A percentile compares a stretch with the other conserved stretches of the same genome.
Conservation (phyloP, 2,113 vertebrate genomes). For the Ia io region DNA sequence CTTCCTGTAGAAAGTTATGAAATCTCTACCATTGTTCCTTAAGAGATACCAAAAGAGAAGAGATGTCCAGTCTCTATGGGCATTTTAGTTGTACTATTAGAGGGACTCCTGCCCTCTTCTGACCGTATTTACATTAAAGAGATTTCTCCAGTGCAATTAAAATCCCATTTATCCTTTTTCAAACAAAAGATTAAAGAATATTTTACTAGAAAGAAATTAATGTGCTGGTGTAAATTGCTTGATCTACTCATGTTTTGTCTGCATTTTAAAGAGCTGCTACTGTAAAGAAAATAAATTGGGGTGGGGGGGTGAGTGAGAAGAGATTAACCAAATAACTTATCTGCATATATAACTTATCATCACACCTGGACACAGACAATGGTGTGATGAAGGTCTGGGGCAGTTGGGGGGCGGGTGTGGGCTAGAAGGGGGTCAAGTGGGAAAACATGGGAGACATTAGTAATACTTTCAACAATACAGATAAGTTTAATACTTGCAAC, state of each 20-base stretch:
- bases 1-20: not conserved
- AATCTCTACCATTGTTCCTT: not conserved
- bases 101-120: not conserved
- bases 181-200: constrained; percentile 16
- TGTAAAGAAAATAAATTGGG: not conserved
- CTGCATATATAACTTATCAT: too few species aligned
- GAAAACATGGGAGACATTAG: too few species aligned
- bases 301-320: too few species aligned
- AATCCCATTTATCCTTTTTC: not conserved
- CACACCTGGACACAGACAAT: too few species aligned
- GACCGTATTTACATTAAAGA: not conserved
- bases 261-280: not conserved
- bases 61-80: not conserved
- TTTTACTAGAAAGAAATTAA: constrained; percentile 30
- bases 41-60: not conserved
- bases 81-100: not conserved
- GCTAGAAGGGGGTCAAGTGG: too few species aligned
- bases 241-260: not conserved
- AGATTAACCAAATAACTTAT: too few species aligned
- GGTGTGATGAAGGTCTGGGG: too few species aligned
- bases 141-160: constrained; percentile 1
- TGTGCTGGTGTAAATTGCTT: not conserved
- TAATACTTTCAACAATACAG: too few species aligned
- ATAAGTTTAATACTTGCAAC: too few species aligned
- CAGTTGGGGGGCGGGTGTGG: too few species aligned